Conservation (phyloP, 30 jellyfish, hydroid and myxozoan genomes). For the Cassiopea xamachana region DNA sequence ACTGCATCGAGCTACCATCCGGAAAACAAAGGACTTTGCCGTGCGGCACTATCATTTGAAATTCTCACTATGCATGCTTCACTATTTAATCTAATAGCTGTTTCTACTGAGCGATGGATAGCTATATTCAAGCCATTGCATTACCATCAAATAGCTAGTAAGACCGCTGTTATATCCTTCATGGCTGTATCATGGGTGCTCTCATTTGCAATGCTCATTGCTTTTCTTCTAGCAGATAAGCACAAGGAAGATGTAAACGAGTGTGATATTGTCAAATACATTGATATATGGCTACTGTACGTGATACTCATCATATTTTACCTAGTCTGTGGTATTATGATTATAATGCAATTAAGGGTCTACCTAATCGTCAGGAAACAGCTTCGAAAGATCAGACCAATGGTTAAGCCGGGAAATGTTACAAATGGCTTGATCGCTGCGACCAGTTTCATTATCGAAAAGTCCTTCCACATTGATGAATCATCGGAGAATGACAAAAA, state of each 20-base stretch:
- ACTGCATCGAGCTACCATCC: conserved; percentile 49
- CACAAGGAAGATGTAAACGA: background rate
- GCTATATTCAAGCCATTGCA: conserved; percentile 68
- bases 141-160: conserved; percentile 56
- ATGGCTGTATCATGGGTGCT: conserved; percentile 38
- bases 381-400: conserved; percentile 56
- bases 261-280: conserved; percentile 58
- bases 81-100: conserved; percentile 59
- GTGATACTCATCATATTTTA: conserved; percentile 35
- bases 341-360: conserved; percentile 55
- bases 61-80: conserved; percentile 73
- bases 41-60: conserved; percentile 62
- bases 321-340: conserved; percentile 52
- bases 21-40: conserved; percentile 49
- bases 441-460: conserved; percentile 39
- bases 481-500: conserved; percentile 10
- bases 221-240: conserved; percentile 30
- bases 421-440: conserved; percentile 45
- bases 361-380: conserved; percentile 45
- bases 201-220: conserved; percentile 41
- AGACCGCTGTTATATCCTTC: conserved; percentile 7
- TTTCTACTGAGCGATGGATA: conserved; percentile 66
- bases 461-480: conserved; percentile 19
- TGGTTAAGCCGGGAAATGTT: conserved; percentile 3
- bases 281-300: conserved; percentile 33